Evolutionary conservation across 2,888 invertebrate genomes (phyloP), one percentile per base, ranked within the genome.

Genomic region (Epinotia nisella): DNA sequence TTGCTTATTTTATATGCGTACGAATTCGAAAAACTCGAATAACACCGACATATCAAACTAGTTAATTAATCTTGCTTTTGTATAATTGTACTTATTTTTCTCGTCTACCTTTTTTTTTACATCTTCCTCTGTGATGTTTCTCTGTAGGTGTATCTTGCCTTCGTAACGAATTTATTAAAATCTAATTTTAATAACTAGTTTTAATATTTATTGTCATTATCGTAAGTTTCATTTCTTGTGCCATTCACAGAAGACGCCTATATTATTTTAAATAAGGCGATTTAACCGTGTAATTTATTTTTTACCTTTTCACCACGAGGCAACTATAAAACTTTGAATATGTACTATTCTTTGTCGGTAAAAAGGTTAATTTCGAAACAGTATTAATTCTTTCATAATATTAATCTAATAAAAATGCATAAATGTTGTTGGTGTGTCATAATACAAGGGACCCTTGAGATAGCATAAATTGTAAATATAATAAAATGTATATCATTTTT

Each of bases 161-260:
- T 88, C 84, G 76, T 83, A 85, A 90, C 91, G 91, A 91, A 91
- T 91, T 91, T 91, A 91, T 82, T 86, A 80, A 75, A 59, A 53
- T 60, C 68, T 77, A 64, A 75, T 78, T 78, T 77, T 73, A 76
- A 75, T 64, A 72, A 75, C 72, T 66, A 71, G 73, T 74, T 74
- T 75, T 80, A 79, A 74, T 81, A 80, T 79, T 80, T 79, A 76
- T 77, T 76, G 74, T 65, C 49, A 49, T 49, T 76, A 71, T 68
- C 71, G 71, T 76, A 78, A 77, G 73, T 78, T 84, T 81, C 74
- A 75, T 82, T 83, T 82, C 76, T 80, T 81, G 87, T 86, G 85
- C 85, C 85, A 84, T 84, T 83, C 80, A 79, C 79, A 81, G 76
- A 70, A 71, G 74, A 78, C 75, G n/a, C 49, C n/a, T 49, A 65